These are phyloP conservation scores for Metallyticus violacea DNA, from an alignment of 2,888 invertebrate species.

Conservation along the genomic window DNA sequence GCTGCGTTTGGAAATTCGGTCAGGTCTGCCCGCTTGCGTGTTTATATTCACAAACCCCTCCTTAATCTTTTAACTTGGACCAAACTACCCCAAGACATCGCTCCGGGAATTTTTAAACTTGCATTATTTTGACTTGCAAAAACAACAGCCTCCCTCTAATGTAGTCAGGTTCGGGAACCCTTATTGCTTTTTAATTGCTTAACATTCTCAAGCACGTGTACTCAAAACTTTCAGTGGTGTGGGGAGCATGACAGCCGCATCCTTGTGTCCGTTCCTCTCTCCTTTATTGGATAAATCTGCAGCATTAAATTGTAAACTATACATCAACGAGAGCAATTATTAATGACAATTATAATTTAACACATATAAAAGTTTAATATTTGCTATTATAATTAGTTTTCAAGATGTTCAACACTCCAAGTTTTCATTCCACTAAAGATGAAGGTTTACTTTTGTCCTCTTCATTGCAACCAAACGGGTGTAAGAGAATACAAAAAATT, in stretches of 20 bases:
- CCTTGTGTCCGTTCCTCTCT: too few species aligned
- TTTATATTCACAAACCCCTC: slow-evolving; percentile 1
- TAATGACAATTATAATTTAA: too few species aligned
- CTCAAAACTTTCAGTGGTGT: neutral
- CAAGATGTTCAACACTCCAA: too few species aligned
- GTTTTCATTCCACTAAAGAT: too few species aligned
- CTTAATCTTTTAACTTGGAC: slow-evolving; percentile 7
- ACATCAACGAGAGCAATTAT: too few species aligned
- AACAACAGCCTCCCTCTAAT: neutral
- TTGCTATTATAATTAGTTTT: too few species aligned
- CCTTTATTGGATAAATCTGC: too few species aligned
- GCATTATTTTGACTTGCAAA: slow-evolving; percentile 2
- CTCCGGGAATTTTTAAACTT: neutral
- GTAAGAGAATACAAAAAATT: too few species aligned
- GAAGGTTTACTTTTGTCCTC: too few species aligned
- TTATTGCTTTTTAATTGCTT: neutral
- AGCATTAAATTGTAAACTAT: too few species aligned
- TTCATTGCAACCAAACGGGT: too few species aligned
- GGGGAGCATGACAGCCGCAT: neutral
- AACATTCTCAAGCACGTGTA: neutral
- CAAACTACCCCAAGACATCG: neutral
- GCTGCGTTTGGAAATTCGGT: neutral
- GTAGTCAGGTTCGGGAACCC: neutral
- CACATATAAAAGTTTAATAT: too few species aligned
- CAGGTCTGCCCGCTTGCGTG: neutral